A percentile compares a stretch with the other conserved stretches of the same genome.
Evolutionary conservation across 2,797 vertebrate genomes (phyloP).

Genomic region (Falco naumanni): DNA sequence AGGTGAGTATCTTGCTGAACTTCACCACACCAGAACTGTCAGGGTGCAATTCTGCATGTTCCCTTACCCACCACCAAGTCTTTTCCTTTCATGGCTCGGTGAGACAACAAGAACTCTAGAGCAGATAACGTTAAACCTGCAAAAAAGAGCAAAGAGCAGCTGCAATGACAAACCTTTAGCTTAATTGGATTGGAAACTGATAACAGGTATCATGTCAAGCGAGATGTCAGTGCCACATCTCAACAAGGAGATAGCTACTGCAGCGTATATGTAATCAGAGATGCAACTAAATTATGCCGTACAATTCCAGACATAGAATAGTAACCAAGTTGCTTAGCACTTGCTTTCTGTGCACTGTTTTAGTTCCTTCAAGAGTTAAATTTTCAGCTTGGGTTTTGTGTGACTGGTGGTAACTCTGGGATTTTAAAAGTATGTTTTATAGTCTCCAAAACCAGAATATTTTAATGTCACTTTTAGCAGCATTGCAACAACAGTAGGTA

Average conservation of each 20-base stretch:
- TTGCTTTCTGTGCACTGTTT: neutral
- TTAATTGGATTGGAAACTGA: neutral
- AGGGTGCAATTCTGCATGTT: neutral
- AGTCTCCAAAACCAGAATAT: neutral
- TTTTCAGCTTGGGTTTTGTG: neutral
- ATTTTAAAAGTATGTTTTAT: neutral
- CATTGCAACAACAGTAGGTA: neutral
- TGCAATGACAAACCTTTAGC: neutral
- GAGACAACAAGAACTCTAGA: neutral
- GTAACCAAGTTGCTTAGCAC: neutral
- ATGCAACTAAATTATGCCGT: neutral
- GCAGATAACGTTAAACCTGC: neutral
- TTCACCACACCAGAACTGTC: neutral
- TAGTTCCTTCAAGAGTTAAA: neutral
- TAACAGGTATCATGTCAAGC: neutral
- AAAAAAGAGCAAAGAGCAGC: neutral
- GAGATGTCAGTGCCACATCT: neutral
- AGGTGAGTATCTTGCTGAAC: neutral
- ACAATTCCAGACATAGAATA: neutral
- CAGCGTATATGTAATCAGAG: neutral
- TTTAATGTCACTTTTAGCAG: neutral
- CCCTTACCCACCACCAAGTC: neutral
- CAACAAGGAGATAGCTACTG: neutral
- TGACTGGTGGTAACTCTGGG: neutral
- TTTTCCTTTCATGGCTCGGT: neutral